Evolutionary conservation across 2,797 vertebrate species (phyloP).

Genomic region (Philypnodon macrostomus): DNA sequence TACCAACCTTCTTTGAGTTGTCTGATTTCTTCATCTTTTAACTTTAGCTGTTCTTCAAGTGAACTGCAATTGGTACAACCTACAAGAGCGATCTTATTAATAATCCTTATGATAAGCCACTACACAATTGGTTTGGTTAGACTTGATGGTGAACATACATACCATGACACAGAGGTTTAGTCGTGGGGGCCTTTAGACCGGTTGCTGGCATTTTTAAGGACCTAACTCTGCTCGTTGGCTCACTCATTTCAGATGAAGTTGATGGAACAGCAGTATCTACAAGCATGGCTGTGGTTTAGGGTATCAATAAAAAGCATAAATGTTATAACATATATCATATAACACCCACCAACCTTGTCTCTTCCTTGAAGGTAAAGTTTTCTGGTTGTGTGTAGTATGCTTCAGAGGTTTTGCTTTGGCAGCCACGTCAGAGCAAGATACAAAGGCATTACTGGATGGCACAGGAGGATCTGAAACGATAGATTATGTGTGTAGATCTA

Average conservation of each 20-base stretch:
- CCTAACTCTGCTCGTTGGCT: slow-evolving; percentile 13
- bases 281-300: neutral
- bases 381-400: slow-evolving; percentile 14
- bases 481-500: neutral
- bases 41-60: slow-evolving; percentile 42
- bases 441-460: neutral
- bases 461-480: slow-evolving; percentile 25
- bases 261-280: slow-evolving; percentile 25
- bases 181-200: slow-evolving; percentile 10
- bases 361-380: slow-evolving; percentile 26
- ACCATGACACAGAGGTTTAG: slow-evolving; percentile 37
- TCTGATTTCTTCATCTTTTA: slow-evolving; percentile 33
- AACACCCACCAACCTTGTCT: slow-evolving; percentile 29
- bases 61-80: slow-evolving; percentile 48
- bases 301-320: neutral
- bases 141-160: neutral
- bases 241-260: slow-evolving; percentile 16
- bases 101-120: neutral
- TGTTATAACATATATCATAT: neutral
- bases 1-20: slow-evolving; percentile 56
- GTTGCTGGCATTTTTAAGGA: slow-evolving; percentile 22
- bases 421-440: slow-evolving; percentile 5
- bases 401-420: slow-evolving; percentile 30
- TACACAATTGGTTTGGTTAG: neutral
- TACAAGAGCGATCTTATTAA: slow-evolving; percentile 25